Conservation (phyloP, 2,888 invertebrate genomes). For the Leptothorax acervorum region DNA sequence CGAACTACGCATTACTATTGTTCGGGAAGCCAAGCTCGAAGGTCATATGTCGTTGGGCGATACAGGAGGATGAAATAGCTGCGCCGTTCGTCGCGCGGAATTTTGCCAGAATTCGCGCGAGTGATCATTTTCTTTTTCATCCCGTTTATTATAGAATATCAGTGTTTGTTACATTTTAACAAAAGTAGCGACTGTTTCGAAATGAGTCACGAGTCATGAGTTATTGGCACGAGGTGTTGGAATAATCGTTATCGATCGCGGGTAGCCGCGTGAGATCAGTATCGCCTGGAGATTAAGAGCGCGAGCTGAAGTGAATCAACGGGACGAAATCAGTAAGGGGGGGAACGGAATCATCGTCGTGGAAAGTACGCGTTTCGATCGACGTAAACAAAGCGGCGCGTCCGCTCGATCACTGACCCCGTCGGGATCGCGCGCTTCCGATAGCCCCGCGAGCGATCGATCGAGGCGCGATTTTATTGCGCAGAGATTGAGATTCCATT, state of each 20-base stretch:
- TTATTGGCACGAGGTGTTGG: background rate
- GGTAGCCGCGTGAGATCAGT: background rate
- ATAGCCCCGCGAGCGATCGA: conserved; percentile 17
- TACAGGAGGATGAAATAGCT: background rate
- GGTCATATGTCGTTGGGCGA: background rate
- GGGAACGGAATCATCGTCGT: background rate
- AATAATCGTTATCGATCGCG: background rate
- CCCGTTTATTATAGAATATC: background rate
- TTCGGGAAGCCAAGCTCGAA: conserved; percentile 1
- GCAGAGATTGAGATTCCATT: background rate
- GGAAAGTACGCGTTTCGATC: background rate
- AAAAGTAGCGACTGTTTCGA: background rate
- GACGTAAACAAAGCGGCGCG: conserved; percentile 30
- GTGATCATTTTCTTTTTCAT: background rate
- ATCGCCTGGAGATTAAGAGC: background rate
- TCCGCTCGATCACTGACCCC: conserved; percentile 36
- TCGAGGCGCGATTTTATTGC: background rate
- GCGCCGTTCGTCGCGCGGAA: background rate
- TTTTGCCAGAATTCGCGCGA: background rate
- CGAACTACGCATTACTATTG: conserved; percentile 13
- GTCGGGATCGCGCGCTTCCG: background rate
- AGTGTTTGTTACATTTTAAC: background rate
- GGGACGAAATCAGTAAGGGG: background rate
- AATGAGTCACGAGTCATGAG: background rate
- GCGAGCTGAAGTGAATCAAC: background rate